These are phyloP conservation scores for Folsomia manolachei DNA, from an alignment of 2,888 invertebrate genomes.

Conservation along the genomic window DNA sequence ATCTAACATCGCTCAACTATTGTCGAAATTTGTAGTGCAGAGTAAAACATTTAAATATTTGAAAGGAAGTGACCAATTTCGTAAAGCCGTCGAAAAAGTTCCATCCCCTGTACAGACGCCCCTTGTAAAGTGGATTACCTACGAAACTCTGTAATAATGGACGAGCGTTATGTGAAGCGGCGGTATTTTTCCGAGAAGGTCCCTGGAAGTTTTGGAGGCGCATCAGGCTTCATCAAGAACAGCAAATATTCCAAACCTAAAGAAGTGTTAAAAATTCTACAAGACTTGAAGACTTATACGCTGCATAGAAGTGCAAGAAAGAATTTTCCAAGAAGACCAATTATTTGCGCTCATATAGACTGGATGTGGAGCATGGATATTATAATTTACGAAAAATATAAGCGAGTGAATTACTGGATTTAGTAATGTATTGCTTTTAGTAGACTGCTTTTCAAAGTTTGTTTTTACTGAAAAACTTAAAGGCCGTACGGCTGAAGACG, in stretches of 20 bases:
- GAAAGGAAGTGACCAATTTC: background rate
- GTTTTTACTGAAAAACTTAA: background rate
- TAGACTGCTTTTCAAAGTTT: background rate
- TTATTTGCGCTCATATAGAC: background rate
- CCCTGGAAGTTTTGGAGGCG: background rate
- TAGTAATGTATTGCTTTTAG: background rate
- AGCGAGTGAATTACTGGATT: background rate
- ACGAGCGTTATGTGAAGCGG: background rate
- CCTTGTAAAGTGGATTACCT: background rate
- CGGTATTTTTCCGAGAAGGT: background rate
- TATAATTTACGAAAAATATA: background rate
- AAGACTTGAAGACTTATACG: constrained; percentile 5
- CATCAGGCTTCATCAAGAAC: background rate
- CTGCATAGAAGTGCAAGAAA: background rate
- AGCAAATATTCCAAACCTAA: background rate
- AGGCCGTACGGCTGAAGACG: background rate
- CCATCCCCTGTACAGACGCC: too few species aligned
- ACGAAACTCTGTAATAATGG: too few species aligned
- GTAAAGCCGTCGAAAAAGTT: background rate
- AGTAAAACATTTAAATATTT: background rate
- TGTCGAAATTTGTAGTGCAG: background rate
- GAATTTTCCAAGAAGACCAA: background rate
- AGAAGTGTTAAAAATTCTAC: background rate
- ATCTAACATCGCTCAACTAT: background rate
- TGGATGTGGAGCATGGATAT: background rate